Conservation (phyloP, 2,888 invertebrate genomes). For the Panopea generosa region DNA sequence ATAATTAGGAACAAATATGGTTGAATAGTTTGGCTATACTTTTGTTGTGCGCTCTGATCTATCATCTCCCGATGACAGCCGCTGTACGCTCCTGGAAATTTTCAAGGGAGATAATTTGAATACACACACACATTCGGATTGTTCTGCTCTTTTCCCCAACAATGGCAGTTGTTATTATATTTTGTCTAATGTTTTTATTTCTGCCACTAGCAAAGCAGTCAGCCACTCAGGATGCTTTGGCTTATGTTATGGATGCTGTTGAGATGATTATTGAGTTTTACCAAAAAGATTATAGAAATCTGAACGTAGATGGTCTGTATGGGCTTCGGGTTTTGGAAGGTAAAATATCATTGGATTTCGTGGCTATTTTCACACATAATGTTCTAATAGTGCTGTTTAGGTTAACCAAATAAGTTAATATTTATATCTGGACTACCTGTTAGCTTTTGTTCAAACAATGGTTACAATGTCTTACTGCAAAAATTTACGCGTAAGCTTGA, state of each 20-base stretch:
- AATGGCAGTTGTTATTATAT: slow-evolving; percentile 37
- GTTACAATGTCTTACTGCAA: too few species aligned
- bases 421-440: too few species aligned
- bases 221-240: slow-evolving; percentile 50
- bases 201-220: slow-evolving; percentile 54
- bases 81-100: too few species aligned
- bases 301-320: slow-evolving; percentile 82
- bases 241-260: slow-evolving; percentile 66
- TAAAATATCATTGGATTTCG: slow-evolving; percentile 62
- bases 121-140: slow-evolving; percentile 6
- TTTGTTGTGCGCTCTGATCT: too few species aligned
- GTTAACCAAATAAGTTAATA: too few species aligned
- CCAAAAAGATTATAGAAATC: slow-evolving; percentile 67
- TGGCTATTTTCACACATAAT: too few species aligned
- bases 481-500: too few species aligned
- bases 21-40: too few species aligned
- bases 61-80: too few species aligned
- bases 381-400: too few species aligned
- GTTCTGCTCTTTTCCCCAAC: slow-evolving; percentile 2
- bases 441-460: too few species aligned
- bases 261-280: slow-evolving; percentile 76
- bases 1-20: too few species aligned
- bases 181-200: slow-evolving; percentile 52
- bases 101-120: slow-evolving; percentile 18
- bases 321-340: slow-evolving; percentile 82